Evolutionary conservation across 1,140 invertebrate genomes (phyloP).

Genomic region (Neelides sp.): DNA sequence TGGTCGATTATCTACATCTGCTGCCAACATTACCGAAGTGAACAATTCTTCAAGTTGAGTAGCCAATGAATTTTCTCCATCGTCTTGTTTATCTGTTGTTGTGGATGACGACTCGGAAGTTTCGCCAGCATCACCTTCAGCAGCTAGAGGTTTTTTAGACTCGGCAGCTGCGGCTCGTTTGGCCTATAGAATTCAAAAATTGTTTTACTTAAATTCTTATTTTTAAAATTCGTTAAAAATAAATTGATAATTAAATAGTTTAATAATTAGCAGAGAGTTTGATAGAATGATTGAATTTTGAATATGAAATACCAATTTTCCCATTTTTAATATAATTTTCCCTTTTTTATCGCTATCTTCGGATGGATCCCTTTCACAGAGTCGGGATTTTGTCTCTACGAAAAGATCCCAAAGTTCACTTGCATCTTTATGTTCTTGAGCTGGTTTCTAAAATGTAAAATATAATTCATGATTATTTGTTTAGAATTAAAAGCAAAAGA

Average conservation of each 20-base stretch:
- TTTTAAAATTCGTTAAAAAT: conserved; percentile 8
- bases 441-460: conserved; percentile 46
- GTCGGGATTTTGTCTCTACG: conserved; percentile 42
- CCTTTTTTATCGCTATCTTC: conserved; percentile 42
- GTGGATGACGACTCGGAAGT: conserved; percentile 57
- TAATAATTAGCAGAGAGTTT: not conserved
- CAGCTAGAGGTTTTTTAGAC: conserved; percentile 33
- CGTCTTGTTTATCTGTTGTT: conserved; percentile 48
- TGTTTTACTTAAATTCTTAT: not conserved
- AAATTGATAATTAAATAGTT: too few species aligned
- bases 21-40: conserved; percentile 62
- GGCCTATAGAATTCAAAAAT: conserved; percentile 32
- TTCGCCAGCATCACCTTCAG: conserved; percentile 44
- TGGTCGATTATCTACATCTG: conserved; percentile 59
- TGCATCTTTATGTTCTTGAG: conserved; percentile 81
- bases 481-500: not conserved
- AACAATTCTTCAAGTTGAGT: conserved; percentile 66
- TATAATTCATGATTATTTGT: conserved; percentile 3
- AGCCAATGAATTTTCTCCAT: conserved; percentile 24
- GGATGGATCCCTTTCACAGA: conserved; percentile 39
- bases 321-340: conserved; percentile 47
- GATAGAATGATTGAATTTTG: conserved; percentile 2
- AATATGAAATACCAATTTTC: conserved; percentile 37
- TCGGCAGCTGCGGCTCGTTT: conserved; percentile 36
- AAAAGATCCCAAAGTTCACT: conserved; percentile 79